Conservation (phyloP, 1,140 invertebrate genomes). For the Panagrolaimus sp. region DNA sequence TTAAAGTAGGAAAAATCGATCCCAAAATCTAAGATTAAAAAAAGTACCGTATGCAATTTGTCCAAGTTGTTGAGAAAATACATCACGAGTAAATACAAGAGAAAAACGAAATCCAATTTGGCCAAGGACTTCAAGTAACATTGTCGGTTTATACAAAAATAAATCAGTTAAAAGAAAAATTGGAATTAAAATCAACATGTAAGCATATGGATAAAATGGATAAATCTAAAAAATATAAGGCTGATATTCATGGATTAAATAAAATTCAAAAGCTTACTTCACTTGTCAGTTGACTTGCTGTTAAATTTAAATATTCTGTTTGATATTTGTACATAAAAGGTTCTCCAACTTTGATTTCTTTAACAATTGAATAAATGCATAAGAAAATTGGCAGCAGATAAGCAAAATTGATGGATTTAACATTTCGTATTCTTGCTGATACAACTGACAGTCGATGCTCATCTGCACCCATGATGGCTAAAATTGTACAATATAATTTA, state of each 20-base stretch:
- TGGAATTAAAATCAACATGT: conserved; percentile 39
- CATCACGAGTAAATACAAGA: conserved; percentile 45
- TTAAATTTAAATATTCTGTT: conserved; percentile 47
- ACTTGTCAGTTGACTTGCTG: conserved; percentile 38
- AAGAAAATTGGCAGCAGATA: conserved; percentile 17
- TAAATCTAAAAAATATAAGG: conserved; percentile 33
- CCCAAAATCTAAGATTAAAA: too few relatives aligned
- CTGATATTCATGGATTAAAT: conserved; percentile 19
- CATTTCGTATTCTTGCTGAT: too few relatives aligned
- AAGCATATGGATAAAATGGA: conserved; percentile 44
- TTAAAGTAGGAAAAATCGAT: too few relatives aligned
- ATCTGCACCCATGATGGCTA: conserved; percentile 8
- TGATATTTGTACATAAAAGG: conserved; percentile 47
- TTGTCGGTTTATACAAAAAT: conserved; percentile 49
- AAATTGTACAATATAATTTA: neutral
- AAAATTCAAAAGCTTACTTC: conserved; percentile 29
- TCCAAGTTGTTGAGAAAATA: conserved; percentile 40
- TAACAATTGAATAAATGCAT: conserved; percentile 32
- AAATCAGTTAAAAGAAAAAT: conserved; percentile 49
- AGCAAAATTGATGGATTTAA: too few relatives aligned
- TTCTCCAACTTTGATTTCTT: conserved; percentile 49
- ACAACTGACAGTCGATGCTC: too few relatives aligned
- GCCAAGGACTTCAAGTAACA: conserved; percentile 47
- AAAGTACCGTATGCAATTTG: conserved; percentile 53
- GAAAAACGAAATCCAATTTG: conserved; percentile 44